Evolutionary conservation across 2,888 invertebrate species (phyloP), one percentile per base, ranked within the genome.

Genomic region (Leptopilina myrica): DNA sequence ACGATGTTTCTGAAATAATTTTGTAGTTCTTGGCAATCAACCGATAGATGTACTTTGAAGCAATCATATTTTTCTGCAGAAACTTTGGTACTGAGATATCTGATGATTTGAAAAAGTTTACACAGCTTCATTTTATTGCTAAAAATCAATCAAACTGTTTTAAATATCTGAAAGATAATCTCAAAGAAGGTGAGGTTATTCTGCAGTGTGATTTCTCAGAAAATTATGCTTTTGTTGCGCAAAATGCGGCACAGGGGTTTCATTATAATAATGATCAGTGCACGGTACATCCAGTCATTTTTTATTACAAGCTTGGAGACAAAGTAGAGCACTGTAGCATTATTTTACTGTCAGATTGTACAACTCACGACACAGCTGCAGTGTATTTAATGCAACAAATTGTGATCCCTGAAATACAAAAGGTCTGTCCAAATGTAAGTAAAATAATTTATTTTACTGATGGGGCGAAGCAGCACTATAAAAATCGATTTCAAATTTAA

Each of bases 191-290:
- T 14, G 80, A 78, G 64, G 62, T 79, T 53, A 43, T 80, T 7
- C 26, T 80, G 5, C 59, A 64, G n/a, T 64, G 26, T 26, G 77
- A 77, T 64, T 81, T 79, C 20, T 20, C 20, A 20, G 20, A 20
- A 20, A 20, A 20, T 1, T 20, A 20, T 20, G 20, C 20, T 20
- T 64, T 15, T 66, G 62, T 81, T 9, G 66, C 26, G 69, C 79
- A 77, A 46, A 79, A 83, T 76, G 81, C 83, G 6, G 79, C 80
- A 9, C 81, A 80, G 43, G 76, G 75, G 9, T 84, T 84, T 59
- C 84, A 83, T 78, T 83, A 76, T n/a, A 84, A 83, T 26, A 83
- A 84, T 20, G 78, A 80, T 64, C 81, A 83, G 49, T 79, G 80
- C 7, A 81, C 83, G 20, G 20, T 20, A 20, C 20, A 20, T 20